phyloP scores from a whole-genome alignment of 2,888 invertebrate genomes.

The Oxystoma pomonae region DNA sequence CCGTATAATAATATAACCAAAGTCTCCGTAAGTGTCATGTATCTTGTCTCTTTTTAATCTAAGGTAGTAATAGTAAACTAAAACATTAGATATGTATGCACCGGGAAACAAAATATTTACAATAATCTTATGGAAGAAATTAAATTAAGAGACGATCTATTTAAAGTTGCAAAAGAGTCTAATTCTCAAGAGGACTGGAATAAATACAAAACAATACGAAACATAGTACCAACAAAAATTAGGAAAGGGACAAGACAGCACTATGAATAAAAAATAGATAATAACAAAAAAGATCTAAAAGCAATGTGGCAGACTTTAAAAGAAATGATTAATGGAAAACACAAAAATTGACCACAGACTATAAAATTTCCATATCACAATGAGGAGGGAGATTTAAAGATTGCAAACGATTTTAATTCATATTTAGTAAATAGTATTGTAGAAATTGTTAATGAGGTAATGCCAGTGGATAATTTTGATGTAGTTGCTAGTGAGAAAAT shows the following conservation, averaged over 20 bases:
- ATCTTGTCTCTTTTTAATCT: no score
- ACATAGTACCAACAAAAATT: no score
- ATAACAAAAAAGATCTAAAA: no score
- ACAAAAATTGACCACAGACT: background rate
- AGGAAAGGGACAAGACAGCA: no score
- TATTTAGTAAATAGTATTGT: background rate
- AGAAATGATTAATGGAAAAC: background rate
- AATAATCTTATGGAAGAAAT: background rate
- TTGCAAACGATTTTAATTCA: background rate
- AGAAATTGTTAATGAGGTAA: background rate
- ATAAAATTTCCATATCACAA: background rate
- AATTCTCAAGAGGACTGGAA: background rate
- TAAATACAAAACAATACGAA: background rate
- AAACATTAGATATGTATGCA: background rate
- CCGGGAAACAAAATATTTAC: background rate
- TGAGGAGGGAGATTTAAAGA: background rate
- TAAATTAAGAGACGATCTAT: background rate
- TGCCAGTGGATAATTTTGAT: background rate
- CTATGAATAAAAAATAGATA: no score
- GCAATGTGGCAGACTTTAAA: no score
- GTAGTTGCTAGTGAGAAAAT: background rate
- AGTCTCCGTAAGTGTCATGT: no score
- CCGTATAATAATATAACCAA: no score
- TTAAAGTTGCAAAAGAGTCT: background rate
- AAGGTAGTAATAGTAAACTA: no score